phyloP scores from a whole-genome alignment of 2,113 vertebrate species.

The Pseudolaguvia tuberculata region DNA sequence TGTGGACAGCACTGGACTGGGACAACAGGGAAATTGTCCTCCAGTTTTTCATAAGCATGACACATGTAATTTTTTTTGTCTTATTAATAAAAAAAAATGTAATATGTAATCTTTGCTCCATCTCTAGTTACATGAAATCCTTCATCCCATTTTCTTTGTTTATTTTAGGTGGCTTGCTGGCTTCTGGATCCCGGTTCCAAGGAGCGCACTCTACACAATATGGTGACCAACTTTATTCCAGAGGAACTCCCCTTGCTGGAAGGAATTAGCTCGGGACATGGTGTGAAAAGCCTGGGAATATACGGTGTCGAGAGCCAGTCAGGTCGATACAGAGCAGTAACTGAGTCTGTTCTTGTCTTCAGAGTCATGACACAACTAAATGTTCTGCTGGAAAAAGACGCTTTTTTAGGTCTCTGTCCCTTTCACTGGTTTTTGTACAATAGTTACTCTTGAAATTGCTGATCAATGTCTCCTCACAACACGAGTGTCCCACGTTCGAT shows the following conservation, averaged over 20 bases:
- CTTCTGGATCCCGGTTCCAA: slow-evolving; percentile 82
- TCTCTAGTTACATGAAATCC: too few relatives aligned
- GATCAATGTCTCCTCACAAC: too few relatives aligned
- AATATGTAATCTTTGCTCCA: too few relatives aligned
- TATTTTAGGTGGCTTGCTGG: slow-evolving; percentile 86
- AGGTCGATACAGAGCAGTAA: slow-evolving; percentile 79
- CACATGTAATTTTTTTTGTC: too few relatives aligned
- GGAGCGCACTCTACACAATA: slow-evolving; percentile 84
- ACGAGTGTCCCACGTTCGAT: too few relatives aligned
- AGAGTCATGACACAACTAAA: slow-evolving; percentile 76
- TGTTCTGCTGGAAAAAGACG: slow-evolving; percentile 73
- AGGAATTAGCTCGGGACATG: slow-evolving; percentile 69
- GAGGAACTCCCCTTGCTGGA: slow-evolving; percentile 80
- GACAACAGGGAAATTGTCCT: neutral
- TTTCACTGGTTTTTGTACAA: neutral
- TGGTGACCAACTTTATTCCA: slow-evolving; percentile 84
- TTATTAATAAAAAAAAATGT: too few relatives aligned
- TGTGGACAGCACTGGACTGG: neutral
- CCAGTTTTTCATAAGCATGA: neutral
- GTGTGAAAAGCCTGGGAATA: slow-evolving; percentile 75
- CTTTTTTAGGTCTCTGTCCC: slow-evolving; percentile 71
- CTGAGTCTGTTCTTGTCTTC: slow-evolving; percentile 78
- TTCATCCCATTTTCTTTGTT: neutral
- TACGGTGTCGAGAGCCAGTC: slow-evolving; percentile 64
- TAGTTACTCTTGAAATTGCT: neutral